A percentile compares a stretch with the other conserved stretches of the same genome.
Conservation (phyloP, 2,113 vertebrate genomes). For the Xenotilapia caudafasciata region DNA sequence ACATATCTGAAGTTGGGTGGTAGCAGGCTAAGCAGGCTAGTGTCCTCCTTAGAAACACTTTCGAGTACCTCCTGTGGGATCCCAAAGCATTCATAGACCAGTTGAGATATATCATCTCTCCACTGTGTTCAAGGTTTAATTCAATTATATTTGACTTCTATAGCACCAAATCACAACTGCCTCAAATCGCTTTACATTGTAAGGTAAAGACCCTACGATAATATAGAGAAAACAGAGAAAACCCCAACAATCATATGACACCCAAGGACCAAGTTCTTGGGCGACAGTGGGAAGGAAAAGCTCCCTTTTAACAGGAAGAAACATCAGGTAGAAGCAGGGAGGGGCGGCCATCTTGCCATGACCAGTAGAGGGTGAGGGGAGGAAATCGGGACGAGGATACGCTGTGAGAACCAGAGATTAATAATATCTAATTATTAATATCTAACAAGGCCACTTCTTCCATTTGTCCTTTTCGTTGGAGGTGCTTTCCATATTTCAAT, state of each 20-base stretch:
- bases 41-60: background rate
- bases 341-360: background rate
- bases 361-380: background rate
- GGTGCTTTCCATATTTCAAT: background rate
- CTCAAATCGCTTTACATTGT: background rate
- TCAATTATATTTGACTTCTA: rapidly evolving
- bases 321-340: background rate
- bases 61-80: background rate
- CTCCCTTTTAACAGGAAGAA: background rate
- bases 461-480: background rate
- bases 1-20: background rate
- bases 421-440: background rate
- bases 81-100: background rate
- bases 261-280: background rate
- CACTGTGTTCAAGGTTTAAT: background rate
- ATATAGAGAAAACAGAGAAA: background rate
- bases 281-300: background rate
- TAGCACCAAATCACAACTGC: background rate
- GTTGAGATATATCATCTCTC: background rate
- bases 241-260: background rate
- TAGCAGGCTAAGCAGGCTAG: background rate
- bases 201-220: background rate
- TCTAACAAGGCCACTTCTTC: background rate
- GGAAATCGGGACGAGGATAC: background rate
- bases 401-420: background rate